These are phyloP conservation scores for Eupsittula cactorum DNA, from an alignment of 2,113 vertebrate genomes.

Conservation along the genomic window DNA sequence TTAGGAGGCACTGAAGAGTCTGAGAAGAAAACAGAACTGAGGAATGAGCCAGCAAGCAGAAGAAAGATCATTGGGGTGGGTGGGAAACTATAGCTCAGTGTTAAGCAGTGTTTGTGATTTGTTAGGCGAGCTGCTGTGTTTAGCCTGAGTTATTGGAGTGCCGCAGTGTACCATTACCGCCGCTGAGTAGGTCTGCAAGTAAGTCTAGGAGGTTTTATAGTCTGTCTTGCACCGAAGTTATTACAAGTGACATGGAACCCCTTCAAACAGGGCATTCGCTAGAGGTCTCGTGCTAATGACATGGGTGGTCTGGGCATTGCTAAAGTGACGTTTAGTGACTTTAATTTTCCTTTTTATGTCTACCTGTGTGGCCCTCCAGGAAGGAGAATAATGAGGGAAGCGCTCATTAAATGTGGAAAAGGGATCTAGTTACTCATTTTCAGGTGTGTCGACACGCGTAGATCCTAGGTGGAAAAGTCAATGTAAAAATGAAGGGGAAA, in stretches of 20 bases:
- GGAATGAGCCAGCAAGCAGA: not conserved
- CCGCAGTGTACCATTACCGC: not conserved
- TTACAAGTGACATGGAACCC: conserved; percentile 41
- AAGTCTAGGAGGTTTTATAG: conserved; percentile 38
- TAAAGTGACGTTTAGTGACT: conserved; percentile 46
- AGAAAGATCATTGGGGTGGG: not conserved
- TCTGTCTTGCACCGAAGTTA: conserved; percentile 34
- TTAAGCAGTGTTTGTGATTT: not conserved
- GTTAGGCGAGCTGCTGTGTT: conserved; percentile 11
- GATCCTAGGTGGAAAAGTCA: conserved; percentile 45
- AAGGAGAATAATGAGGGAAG: conserved; percentile 58
- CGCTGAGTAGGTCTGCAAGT: not conserved
- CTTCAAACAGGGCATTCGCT: conserved; percentile 23
- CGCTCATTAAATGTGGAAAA: conserved; percentile 61
- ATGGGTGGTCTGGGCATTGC: conserved; percentile 55
- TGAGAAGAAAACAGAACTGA: not conserved
- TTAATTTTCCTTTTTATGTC: conserved; percentile 62
- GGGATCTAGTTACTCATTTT: conserved; percentile 54
- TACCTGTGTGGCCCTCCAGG: conserved; percentile 60
- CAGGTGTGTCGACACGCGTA: not conserved
- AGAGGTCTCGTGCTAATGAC: conserved; percentile 12
- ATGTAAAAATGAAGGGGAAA: conserved; percentile 15
- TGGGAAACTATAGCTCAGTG: not conserved
- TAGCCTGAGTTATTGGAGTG: not conserved
- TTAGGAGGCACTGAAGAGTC: not conserved